These are phyloP conservation scores for Peromyscus californicus DNA, from an alignment of 2,113 vertebrate genomes.

Conservation along the genomic window DNA sequence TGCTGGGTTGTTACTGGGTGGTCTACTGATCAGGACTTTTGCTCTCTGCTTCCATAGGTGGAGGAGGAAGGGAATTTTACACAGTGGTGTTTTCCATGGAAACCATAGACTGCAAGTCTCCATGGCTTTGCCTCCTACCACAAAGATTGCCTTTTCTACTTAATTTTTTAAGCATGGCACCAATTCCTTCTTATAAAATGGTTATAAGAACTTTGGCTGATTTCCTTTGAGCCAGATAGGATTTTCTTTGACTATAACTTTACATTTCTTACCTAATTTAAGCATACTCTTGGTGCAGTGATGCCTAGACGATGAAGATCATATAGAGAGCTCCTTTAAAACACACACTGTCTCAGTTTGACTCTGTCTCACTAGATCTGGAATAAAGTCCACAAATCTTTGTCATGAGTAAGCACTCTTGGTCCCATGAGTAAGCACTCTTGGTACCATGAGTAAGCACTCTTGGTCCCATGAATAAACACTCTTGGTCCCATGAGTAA, in stretches of 20 bases:
- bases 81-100: background rate
- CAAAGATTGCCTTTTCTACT: background rate
- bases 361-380: background rate
- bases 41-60: background rate
- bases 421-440: background rate
- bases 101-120: background rate
- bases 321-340: slow-evolving; percentile 9
- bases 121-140: background rate
- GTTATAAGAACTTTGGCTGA: background rate
- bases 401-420: background rate
- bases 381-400: background rate
- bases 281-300: background rate
- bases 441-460: background rate
- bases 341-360: background rate
- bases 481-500: background rate
- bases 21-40: background rate
- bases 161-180: slow-evolving; percentile 21
- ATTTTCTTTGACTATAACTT: slow-evolving; percentile 34
- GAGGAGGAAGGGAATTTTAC: background rate
- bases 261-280: slow-evolving; percentile 37
- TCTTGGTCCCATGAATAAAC: background rate
- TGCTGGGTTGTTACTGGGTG: background rate
- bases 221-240: slow-evolving; percentile 31
- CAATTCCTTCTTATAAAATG: background rate
- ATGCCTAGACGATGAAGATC: background rate